A percentile compares a stretch with the other conserved stretches of the same genome.
Conservation (phyloP, 1,140 invertebrate species). For the Drosophila arizonae region DNA sequence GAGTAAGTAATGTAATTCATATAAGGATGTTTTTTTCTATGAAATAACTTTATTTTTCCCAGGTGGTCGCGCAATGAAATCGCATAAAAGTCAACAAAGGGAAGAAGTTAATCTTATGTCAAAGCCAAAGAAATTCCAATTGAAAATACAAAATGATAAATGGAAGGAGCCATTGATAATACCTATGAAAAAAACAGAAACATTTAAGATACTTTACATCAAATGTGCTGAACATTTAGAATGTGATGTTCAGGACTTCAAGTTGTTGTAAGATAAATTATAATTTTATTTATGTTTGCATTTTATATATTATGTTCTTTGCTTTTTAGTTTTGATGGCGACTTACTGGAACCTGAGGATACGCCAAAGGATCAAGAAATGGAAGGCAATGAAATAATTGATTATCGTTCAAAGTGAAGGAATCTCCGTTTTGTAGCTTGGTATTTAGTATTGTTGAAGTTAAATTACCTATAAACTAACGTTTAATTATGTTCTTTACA, state of each 20-base stretch:
- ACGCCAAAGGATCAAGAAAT: constrained; percentile 70
- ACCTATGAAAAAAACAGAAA: constrained; percentile 54
- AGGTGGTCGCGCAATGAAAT: constrained; percentile 57
- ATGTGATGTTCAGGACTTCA: constrained; percentile 30
- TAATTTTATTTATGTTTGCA: not conserved
- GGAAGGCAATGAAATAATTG: constrained; percentile 74
- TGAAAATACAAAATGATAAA: constrained; percentile 66
- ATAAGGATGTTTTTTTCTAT: not conserved
- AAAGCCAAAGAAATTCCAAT: constrained; percentile 53
- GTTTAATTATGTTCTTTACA: no score
- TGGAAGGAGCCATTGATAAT: constrained; percentile 67
- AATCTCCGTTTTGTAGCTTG: not conserved
- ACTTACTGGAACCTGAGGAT: constrained; percentile 60
- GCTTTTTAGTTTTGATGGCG: constrained; percentile 69
- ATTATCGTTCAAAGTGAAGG: constrained; percentile 45
- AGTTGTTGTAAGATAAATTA: constrained; percentile 50
- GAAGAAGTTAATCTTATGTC: not conserved
- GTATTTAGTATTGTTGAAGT: no score
- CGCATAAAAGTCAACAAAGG: constrained; percentile 16
- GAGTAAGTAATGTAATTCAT: constrained; percentile 31
- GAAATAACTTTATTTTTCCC: not conserved
- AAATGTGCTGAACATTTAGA: constrained; percentile 73
- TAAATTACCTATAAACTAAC: no score
- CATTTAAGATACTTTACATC: constrained; percentile 70
- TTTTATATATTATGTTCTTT: not conserved